A percentile compares a stretch with the other conserved stretches of the same genome.
These are phyloP conservation scores for Onthophagus sagittarius DNA, from an alignment of 2,888 invertebrate species.

Conservation along the genomic window DNA sequence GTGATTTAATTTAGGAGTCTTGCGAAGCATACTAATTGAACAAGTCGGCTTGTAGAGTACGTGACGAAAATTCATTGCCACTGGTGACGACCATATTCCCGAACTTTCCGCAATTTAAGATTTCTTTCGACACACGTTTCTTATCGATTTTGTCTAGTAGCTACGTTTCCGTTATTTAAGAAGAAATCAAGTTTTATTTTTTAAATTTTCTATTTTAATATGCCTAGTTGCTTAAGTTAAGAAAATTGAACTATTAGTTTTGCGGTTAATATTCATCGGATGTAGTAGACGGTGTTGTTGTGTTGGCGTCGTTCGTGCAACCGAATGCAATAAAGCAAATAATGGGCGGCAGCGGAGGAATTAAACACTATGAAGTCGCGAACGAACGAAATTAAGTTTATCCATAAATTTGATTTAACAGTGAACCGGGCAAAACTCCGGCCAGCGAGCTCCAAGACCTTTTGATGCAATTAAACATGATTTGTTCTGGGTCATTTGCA, in stretches of 20 bases:
- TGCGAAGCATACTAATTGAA: constrained; percentile 29
- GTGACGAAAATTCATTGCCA: constrained; percentile 29
- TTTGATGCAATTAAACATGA: constrained; percentile 52
- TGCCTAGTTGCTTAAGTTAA: neutral
- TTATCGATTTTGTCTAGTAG: neutral
- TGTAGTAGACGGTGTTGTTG: constrained; percentile 1
- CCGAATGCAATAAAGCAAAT: constrained; percentile 43
- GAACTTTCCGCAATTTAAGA: neutral
- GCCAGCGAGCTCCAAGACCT: constrained; percentile 39
- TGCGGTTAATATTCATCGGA: constrained; percentile 11
- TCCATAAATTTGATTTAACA: constrained; percentile 52
- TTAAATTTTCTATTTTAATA: neutral
- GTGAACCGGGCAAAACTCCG: constrained; percentile 40
- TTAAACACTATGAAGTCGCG: constrained; percentile 46
- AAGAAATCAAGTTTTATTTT: neutral
- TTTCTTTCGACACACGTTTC: neutral
- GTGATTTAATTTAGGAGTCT: constrained; percentile 29
- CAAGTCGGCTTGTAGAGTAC: constrained; percentile 23
- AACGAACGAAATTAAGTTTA: constrained; percentile 48
- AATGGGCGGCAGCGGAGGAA: constrained; percentile 39
- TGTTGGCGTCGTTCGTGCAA: neutral
- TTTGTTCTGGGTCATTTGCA: constrained; percentile 49
- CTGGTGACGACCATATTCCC: constrained; percentile 16
- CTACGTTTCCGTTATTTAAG: no score
- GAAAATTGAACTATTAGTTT: neutral